Percentiles rank a stretch among this genome's conserved stretches.
Evolutionary conservation across 2,113 vertebrate species (phyloP).

Genomic region (Chionomys nivalis): DNA sequence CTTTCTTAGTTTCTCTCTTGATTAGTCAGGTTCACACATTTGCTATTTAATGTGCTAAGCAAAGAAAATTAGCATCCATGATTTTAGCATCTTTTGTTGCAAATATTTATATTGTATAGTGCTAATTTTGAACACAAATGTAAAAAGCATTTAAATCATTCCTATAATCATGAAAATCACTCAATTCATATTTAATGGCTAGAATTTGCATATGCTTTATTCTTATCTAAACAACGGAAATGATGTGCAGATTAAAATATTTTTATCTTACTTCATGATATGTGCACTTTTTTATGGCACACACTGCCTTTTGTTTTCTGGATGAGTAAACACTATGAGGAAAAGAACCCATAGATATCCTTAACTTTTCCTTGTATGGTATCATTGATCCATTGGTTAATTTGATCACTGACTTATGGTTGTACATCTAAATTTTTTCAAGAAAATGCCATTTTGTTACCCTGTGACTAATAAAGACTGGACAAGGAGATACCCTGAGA

Average conservation of each 20-base stretch:
- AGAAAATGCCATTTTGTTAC: not conserved
- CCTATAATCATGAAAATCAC: not conserved
- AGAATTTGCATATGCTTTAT: not conserved
- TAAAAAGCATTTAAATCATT: conserved; percentile 18
- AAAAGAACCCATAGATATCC: accelerated
- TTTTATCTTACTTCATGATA: not conserved
- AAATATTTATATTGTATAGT: not conserved
- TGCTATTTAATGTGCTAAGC: conserved; percentile 6
- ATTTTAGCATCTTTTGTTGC: conserved; percentile 45
- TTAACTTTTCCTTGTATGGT: not conserved
- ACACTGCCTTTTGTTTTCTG: not conserved
- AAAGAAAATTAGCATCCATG: not conserved
- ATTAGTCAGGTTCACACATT: not conserved
- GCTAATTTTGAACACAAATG: conserved; percentile 24
- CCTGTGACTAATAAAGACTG: not conserved
- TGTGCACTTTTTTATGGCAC: not conserved
- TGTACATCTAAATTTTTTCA: not conserved
- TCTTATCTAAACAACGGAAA: not conserved
- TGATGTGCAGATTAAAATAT: not conserved
- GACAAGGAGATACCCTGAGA: not conserved
- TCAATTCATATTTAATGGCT: not conserved
- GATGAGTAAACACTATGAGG: not conserved
- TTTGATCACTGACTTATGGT: not conserved
- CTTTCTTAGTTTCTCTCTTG: not conserved
- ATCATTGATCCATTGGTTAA: not conserved